Percentiles rank a stretch among this genome's conserved stretches.
Evolutionary conservation across 2,797 vertebrate species (phyloP).

Genomic region (Huso huso): DNA sequence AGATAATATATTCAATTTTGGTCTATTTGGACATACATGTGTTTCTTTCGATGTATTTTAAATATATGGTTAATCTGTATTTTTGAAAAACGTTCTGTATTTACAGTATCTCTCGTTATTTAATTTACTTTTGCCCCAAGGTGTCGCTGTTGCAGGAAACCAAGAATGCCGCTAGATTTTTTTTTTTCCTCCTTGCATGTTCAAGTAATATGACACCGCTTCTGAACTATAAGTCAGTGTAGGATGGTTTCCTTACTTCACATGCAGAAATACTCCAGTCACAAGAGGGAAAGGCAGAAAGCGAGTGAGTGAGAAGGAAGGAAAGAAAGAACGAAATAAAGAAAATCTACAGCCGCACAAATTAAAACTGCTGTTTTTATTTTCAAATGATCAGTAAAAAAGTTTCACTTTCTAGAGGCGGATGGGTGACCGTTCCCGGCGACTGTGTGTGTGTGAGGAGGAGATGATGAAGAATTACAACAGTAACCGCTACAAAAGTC

Average conservation of each 20-base stretch:
- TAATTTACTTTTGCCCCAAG: constrained; percentile 22
- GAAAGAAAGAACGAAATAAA: constrained; percentile 13
- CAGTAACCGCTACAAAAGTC: constrained; percentile 54
- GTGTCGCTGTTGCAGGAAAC: constrained; percentile 42
- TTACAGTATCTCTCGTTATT: neutral
- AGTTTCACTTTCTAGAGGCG: constrained; percentile 52
- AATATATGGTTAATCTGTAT: too few species aligned
- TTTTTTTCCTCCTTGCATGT: constrained; percentile 46
- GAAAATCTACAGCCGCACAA: neutral
- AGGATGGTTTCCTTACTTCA: constrained; percentile 56
- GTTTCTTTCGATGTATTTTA: too few species aligned
- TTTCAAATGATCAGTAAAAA: constrained; percentile 44
- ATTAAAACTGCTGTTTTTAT: constrained; percentile 3
- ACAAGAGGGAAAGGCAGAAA: constrained; percentile 16
- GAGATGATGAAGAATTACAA: constrained; percentile 81
- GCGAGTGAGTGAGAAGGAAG: neutral
- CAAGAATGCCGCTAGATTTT: constrained; percentile 18
- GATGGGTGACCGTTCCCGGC: constrained; percentile 76
- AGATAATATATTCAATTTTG: too few species aligned
- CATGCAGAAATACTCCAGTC: constrained; percentile 38
- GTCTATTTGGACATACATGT: too few species aligned
- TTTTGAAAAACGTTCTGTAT: too few species aligned
- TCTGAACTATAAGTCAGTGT: constrained; percentile 32
- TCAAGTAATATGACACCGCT: constrained; percentile 62
- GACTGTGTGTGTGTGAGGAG: constrained; percentile 66